Percentiles rank a stretch among this genome's conserved stretches.
These are phyloP conservation scores for Drosophila guanche DNA, from an alignment of 1,140 invertebrate genomes.

Conservation along the genomic window DNA sequence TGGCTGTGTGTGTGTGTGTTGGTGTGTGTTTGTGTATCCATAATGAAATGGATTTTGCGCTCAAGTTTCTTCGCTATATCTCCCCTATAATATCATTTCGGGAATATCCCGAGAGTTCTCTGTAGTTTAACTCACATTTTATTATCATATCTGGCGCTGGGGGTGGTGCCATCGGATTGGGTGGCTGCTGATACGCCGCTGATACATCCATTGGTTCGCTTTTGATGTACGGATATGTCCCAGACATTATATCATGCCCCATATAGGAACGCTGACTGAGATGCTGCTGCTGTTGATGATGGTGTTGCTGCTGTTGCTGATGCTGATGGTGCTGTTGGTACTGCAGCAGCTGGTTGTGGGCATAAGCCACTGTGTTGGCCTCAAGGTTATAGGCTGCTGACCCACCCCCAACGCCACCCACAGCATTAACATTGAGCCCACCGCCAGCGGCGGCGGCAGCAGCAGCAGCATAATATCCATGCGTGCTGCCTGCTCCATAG, in stretches of 20 bases:
- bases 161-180: constrained; percentile 66
- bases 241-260: constrained; percentile 53
- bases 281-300: constrained; percentile 40
- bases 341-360: constrained; percentile 75
- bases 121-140: constrained; percentile 58
- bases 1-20: constrained; percentile 14
- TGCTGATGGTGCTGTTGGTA: constrained; percentile 61
- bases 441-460: constrained; percentile 31
- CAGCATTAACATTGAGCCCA: constrained; percentile 48
- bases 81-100: neutral
- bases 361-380: constrained; percentile 71
- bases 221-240: constrained; percentile 70
- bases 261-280: constrained; percentile 61
- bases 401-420: constrained; percentile 27
- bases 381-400: constrained; percentile 66
- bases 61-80: constrained; percentile 2
- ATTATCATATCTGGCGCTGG: constrained; percentile 73
- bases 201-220: constrained; percentile 59
- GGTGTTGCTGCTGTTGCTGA: constrained; percentile 34
- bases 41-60: constrained; percentile 19
- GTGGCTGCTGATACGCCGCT: constrained; percentile 25
- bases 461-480: constrained; percentile 60
- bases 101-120: too few species aligned
- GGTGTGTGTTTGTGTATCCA: constrained; percentile 18
- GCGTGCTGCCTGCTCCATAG: constrained; percentile 41